These are phyloP conservation scores for Microcebus jonahi DNA, from an alignment of 2,113 vertebrate genomes.

Conservation along the genomic window DNA sequence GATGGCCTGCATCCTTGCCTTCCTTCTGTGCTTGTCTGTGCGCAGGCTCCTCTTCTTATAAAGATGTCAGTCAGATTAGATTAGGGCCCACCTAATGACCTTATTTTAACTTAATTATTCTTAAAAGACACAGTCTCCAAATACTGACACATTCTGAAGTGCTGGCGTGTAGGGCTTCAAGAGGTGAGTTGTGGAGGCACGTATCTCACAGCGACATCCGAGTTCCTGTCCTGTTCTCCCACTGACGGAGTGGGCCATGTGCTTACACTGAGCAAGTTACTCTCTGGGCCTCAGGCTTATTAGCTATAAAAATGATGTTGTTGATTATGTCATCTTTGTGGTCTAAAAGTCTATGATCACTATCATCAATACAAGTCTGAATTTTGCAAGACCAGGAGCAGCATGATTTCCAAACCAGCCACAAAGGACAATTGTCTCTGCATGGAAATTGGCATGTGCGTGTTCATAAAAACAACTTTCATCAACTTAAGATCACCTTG, in stretches of 20 bases:
- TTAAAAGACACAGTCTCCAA: background rate
- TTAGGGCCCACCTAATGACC: background rate
- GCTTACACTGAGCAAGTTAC: background rate
- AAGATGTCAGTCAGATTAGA: background rate
- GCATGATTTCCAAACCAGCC: constrained; percentile 26
- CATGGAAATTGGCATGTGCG: background rate
- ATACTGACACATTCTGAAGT: background rate
- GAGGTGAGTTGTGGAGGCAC: background rate
- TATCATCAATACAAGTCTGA: background rate
- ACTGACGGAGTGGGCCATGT: background rate
- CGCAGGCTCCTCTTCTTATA: background rate
- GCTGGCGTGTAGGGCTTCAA: background rate
- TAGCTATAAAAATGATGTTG: background rate
- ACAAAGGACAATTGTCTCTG: constrained; percentile 19
- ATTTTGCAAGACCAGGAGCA: constrained; percentile 35
- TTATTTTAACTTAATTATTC: background rate
- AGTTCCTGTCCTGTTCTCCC: background rate
- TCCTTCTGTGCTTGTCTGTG: background rate
- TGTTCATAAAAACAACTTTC: background rate
- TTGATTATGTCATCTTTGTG: background rate
- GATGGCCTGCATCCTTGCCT: background rate
- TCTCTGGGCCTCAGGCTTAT: constrained; percentile 8
- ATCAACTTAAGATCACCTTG: background rate
- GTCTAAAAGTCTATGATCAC: constrained; percentile 17
- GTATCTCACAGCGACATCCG: background rate